phyloP scores from a whole-genome alignment of 1,140 invertebrate species.

The Brachionus calyciflorus region DNA sequence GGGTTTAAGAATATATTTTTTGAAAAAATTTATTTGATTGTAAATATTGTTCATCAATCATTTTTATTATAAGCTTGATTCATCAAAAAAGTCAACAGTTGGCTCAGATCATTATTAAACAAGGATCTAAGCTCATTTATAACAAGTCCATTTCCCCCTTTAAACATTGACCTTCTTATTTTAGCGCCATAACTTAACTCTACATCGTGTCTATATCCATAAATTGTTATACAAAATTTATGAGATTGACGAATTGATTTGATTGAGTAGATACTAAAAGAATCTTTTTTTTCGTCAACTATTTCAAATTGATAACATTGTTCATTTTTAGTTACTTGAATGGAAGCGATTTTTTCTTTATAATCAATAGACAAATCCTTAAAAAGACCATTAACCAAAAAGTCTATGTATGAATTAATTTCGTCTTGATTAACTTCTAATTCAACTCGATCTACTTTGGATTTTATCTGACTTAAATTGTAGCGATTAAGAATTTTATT shows the following conservation, averaged over 20 bases:
- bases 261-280: conserved; percentile 10
- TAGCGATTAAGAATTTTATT: conserved; percentile 1
- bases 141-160: background rate
- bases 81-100: conserved; percentile 9
- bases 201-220: background rate
- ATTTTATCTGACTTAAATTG: background rate
- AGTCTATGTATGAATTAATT: conserved; percentile 7
- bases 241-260: conserved; percentile 4
- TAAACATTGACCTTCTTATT: background rate
- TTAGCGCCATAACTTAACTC: background rate
- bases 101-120: background rate
- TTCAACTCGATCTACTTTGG: conserved; percentile 2
- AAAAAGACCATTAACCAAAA: conserved; percentile 13
- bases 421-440: background rate
- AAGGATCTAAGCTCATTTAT: background rate
- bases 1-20: too few relatives aligned
- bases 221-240: conserved; percentile 15
- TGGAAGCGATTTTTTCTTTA: conserved; percentile 17
- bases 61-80: conserved; percentile 2
- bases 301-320: conserved; percentile 35
- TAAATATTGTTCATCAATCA: background rate
- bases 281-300: conserved; percentile 22
- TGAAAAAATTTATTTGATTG: too few relatives aligned
- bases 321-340: conserved; percentile 11
- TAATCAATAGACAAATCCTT: conserved; percentile 14